phyloP scores from a whole-genome alignment of 2,113 vertebrate genomes.

The Paratilapia polleni region DNA sequence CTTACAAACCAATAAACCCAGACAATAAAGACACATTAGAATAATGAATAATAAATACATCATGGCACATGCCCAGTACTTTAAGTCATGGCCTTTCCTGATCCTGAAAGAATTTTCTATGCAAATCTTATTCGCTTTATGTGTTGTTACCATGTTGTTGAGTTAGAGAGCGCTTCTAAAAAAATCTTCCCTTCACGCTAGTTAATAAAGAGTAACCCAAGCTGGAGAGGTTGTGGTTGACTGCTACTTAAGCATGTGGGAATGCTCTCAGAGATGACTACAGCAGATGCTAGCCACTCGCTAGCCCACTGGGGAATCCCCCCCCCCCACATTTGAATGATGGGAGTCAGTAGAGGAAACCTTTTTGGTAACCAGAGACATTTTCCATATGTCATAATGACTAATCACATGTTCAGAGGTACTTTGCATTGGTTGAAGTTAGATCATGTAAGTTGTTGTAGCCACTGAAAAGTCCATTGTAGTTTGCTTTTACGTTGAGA shows the following conservation, averaged over 20 bases:
- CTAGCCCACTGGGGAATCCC: slow-evolving; percentile 56
- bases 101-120: not conserved
- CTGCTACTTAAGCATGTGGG: slow-evolving; percentile 61
- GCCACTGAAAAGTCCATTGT: not conserved
- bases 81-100: not conserved
- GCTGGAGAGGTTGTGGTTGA: slow-evolving; percentile 36
- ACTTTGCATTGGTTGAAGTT: not conserved
- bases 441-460: not conserved
- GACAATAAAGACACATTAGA: not conserved
- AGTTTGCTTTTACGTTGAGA: not conserved
- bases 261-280: slow-evolving; percentile 66
- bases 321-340: slow-evolving; percentile 45
- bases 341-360: slow-evolving; percentile 40
- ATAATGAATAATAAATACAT: not conserved
- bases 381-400: slow-evolving; percentile 51
- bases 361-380: slow-evolving; percentile 37
- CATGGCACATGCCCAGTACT: not conserved
- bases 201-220: slow-evolving; percentile 47
- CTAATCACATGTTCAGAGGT: slow-evolving; percentile 9
- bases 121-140: not conserved
- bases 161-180: slow-evolving; percentile 21
- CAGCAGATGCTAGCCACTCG: slow-evolving; percentile 55
- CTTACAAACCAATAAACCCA: not conserved
- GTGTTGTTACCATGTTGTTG: not conserved
- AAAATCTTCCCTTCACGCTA: not conserved